Conservation (phyloP, 2,797 vertebrate species). For the Schizopygopsis pylzovi region DNA sequence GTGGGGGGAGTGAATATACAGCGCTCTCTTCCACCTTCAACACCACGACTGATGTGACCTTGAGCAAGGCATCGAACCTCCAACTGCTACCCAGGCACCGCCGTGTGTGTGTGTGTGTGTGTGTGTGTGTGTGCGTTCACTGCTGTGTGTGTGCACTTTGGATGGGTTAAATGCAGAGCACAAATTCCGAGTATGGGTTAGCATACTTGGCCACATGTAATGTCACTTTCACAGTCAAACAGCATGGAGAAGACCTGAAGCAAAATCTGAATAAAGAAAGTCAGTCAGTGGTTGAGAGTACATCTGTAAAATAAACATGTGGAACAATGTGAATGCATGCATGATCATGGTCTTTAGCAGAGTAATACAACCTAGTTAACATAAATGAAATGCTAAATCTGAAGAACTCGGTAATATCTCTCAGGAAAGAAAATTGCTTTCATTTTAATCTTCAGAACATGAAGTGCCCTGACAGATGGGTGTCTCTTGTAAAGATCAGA, state of each 20-base stretch:
- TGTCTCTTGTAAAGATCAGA: constrained; percentile 33
- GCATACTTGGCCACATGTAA: too few relatives aligned
- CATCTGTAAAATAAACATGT: constrained; percentile 27
- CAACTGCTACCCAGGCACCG: too few relatives aligned
- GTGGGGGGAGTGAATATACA: too few relatives aligned
- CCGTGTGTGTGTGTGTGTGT: too few relatives aligned
- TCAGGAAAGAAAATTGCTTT: constrained; percentile 17
- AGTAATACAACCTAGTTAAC: constrained; percentile 36
- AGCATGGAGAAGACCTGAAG: background rate
- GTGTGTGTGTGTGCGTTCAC: too few relatives aligned
- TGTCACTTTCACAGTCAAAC: background rate
- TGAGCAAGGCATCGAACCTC: too few relatives aligned
- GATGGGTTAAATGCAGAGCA: too few relatives aligned
- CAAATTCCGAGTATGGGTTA: too few relatives aligned
- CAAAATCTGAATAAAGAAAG: background rate
- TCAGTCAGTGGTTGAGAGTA: background rate
- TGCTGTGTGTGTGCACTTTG: too few relatives aligned
- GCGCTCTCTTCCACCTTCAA: too few relatives aligned
- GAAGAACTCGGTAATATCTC: constrained; percentile 21
- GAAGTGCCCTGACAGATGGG: constrained; percentile 4
- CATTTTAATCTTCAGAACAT: constrained; percentile 38
- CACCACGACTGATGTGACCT: too few relatives aligned
- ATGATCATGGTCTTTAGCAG: constrained; percentile 15
- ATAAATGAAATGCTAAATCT: constrained; percentile 18
- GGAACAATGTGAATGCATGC: background rate